A percentile compares a stretch with the other conserved stretches of the same genome.
These are phyloP conservation scores for Cotesia chilonis DNA, from an alignment of 1,140 invertebrate genomes.

Conservation along the genomic window DNA sequence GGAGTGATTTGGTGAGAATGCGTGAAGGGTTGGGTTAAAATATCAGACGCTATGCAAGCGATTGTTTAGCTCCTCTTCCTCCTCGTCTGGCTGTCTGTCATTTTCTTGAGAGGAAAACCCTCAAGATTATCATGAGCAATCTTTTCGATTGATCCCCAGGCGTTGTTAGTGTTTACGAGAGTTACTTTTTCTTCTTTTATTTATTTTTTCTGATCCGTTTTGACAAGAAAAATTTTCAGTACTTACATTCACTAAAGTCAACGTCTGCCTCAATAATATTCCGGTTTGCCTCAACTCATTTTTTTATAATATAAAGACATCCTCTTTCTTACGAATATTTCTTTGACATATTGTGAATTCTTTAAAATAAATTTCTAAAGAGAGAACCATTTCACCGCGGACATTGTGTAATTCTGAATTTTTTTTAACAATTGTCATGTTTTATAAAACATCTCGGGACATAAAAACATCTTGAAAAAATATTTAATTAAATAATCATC, in stretches of 20 bases:
- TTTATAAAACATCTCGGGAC: not conserved
- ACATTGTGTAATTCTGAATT: slow-evolving; percentile 6
- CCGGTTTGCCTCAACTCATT: slow-evolving; percentile 26
- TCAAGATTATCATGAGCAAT: slow-evolving; percentile 25
- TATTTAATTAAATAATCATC: no score
- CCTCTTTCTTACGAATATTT: slow-evolving; percentile 10
- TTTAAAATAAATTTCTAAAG: slow-evolving; percentile 2
- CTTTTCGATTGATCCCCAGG: slow-evolving; percentile 22
- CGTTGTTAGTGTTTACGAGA: slow-evolving; percentile 20
- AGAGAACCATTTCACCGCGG: not conserved
- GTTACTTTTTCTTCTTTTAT: not conserved
- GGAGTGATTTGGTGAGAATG: no score
- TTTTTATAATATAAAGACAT: slow-evolving; percentile 6
- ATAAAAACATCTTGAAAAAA: not conserved
- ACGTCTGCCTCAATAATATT: slow-evolving; percentile 28
- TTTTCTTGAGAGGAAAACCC: not conserved
- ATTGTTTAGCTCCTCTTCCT: not conserved
- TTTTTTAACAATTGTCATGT: not conserved
- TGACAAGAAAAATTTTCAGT: slow-evolving; percentile 7
- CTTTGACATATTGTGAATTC: slow-evolving; percentile 9
- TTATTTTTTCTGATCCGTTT: not conserved
- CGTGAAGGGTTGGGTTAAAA: no score
- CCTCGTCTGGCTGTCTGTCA: not conserved
- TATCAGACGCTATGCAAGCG: no score
- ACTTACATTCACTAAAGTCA: slow-evolving; percentile 1